Evolutionary conservation across 2,888 invertebrate genomes (phyloP).

Genomic region (Folsomia candida): DNA sequence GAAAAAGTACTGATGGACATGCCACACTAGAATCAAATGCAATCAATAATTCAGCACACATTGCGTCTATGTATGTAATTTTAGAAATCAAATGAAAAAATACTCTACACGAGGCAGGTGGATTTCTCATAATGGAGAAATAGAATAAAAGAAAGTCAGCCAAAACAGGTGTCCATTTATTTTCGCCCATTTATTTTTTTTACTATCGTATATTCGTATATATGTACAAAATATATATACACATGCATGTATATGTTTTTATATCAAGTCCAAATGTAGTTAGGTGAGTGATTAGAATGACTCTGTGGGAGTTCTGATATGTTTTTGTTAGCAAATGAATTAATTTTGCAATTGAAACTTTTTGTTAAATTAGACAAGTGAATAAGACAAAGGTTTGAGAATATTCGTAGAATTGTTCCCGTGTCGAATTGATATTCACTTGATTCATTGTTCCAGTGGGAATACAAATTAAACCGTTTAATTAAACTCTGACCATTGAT

Average conservation of each 20-base stretch:
- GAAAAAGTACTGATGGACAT: not conserved
- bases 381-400: slow-evolving; percentile 2
- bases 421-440: slow-evolving; percentile 5
- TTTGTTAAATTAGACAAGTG: not conserved
- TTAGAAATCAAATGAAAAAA: not conserved
- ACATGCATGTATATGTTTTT: too few species aligned
- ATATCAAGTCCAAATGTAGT: not conserved
- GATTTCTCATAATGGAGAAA: not conserved
- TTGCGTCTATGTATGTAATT: not conserved
- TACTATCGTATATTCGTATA: too few species aligned
- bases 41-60: not conserved
- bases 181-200: not conserved
- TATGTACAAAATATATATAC: too few species aligned
- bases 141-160: not conserved
- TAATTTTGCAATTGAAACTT: slow-evolving; percentile 11
- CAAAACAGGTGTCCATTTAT: not conserved
- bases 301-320: not conserved
- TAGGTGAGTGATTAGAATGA: not conserved
- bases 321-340: slow-evolving; percentile 2
- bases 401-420: not conserved
- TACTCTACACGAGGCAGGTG: not conserved
- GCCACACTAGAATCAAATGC: not conserved
- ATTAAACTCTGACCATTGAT: not conserved
- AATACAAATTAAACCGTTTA: not conserved
- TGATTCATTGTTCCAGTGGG: not conserved